phyloP scores from a whole-genome alignment of 2,888 invertebrate species.

The Lasius platythorax region DNA sequence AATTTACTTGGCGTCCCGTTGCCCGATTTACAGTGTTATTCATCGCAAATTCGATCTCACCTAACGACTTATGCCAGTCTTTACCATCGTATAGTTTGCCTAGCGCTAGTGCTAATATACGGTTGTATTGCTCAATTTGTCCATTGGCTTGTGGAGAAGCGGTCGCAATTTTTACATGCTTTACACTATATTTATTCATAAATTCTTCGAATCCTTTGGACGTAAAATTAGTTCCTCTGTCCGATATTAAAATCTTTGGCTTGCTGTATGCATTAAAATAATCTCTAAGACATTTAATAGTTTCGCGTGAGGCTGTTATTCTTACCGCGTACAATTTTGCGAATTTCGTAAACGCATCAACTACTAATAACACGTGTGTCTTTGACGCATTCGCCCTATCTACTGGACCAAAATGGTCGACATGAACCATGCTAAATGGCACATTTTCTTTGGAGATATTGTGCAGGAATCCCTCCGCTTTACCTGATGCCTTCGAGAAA shows the following conservation, averaged over 20 bases:
- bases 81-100: too few species aligned
- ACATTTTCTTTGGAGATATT: background rate
- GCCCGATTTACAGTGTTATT: too few species aligned
- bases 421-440: background rate
- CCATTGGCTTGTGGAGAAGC: background rate
- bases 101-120: too few species aligned
- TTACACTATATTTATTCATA: background rate
- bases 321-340: slow-evolving; percentile 70
- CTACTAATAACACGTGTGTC: slow-evolving; percentile 52
- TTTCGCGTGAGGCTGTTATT: slow-evolving; percentile 64
- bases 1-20: too few species aligned
- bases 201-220: background rate
- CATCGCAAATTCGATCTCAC: too few species aligned
- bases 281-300: slow-evolving; percentile 34
- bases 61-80: too few species aligned
- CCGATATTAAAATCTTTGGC: background rate
- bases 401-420: slow-evolving; percentile 66
- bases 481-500: background rate
- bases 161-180: background rate
- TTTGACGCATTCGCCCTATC: slow-evolving; percentile 72
- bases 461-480: background rate
- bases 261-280: background rate
- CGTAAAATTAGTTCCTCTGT: background rate
- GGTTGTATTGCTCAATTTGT: background rate
- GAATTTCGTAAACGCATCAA: slow-evolving; percentile 76